These are phyloP conservation scores for Apostichopus parvimensis DNA, from an alignment of 35 echinoderm and acorn worm genomes.

Conservation along the genomic window DNA sequence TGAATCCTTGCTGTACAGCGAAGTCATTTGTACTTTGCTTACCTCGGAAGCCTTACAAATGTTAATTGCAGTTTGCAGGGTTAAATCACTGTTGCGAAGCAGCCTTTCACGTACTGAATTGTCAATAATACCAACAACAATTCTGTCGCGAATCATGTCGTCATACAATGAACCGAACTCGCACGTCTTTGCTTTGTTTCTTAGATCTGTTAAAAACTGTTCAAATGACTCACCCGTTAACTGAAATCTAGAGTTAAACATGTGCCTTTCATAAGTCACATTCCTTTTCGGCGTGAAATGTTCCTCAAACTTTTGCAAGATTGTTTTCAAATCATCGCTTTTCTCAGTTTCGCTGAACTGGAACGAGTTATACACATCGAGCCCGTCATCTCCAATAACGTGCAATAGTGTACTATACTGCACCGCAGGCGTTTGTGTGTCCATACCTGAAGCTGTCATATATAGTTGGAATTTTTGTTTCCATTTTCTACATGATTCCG, in stretches of 20 bases:
- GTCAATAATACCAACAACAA: background rate
- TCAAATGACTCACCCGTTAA: slow-evolving; percentile 9
- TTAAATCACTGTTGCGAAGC: background rate
- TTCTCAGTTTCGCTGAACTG: background rate
- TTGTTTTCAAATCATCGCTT: background rate
- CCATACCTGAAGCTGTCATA: background rate
- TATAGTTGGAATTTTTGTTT: slow-evolving; percentile 16
- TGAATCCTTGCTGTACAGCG: no score
- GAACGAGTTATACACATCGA: slow-evolving; percentile 28
- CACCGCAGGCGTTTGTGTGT: background rate
- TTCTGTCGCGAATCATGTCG: background rate
- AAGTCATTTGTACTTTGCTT: background rate
- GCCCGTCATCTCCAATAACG: background rate
- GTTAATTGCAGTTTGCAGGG: background rate
- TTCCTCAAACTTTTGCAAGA: slow-evolving; percentile 25
- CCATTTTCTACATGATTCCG: slow-evolving; percentile 34
- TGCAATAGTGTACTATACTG: slow-evolving; percentile 5
- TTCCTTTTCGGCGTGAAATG: slow-evolving; percentile 5
- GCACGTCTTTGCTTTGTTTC: slow-evolving; percentile 14
- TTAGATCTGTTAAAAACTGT: background rate
- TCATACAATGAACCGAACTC: slow-evolving; percentile 12
- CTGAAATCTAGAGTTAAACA: slow-evolving; percentile 2
- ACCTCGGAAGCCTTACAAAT: background rate
- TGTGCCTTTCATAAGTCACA: background rate
- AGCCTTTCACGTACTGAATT: background rate